Base-by-base conservation (phyloP, 2,888 invertebrate genomes). In the Drosophila affinis region DNA sequence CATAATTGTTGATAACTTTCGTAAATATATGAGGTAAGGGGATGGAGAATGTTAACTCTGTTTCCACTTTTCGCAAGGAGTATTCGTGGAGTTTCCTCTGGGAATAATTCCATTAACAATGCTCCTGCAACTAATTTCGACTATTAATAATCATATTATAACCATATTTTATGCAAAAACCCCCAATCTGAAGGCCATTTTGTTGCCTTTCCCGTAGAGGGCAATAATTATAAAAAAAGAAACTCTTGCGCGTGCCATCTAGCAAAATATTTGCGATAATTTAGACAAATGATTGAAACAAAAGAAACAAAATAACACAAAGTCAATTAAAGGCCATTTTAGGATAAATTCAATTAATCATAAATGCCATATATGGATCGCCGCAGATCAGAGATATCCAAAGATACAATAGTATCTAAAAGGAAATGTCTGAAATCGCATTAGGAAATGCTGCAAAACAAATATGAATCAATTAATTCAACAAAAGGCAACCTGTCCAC, bases 401-500 rank as follows among this genome's bases (percentile, higher is more conserved):
- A n/a, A 74, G 59, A 57, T 59, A 56, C 65, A 76, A 72, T 62
- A 39, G 48, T 45, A 32, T 44, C 24, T 32, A 72, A 69, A 71
- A 59, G 74, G 55, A 59, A 77, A 72, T 39, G 39, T 39, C 48
- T 59, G 76, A 65, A 74, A 79, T 74, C 62, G 57, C 51, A 82
- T 62, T 61, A 62, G 62, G 61, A 78, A 63, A 62, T 39, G 64
- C 72, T 64, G 67, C 69, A 59, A 83, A 76, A 63, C 81, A 87
- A 82, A 87, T 83, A 86, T 88, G 80, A 88, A 83, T 88, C 87
- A 83, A 83, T 86, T 88, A 76, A 67, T 72, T 78, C 84, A 78
- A 75, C 81, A 87, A 78, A 87, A 80, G 78, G 83, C 81, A 83
- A 82, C 69, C 70, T 70, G 72, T 75, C 47, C 49, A 10, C 58